phyloP scores from a whole-genome alignment of 1,140 invertebrate genomes.

The Drosophila virilis region DNA sequence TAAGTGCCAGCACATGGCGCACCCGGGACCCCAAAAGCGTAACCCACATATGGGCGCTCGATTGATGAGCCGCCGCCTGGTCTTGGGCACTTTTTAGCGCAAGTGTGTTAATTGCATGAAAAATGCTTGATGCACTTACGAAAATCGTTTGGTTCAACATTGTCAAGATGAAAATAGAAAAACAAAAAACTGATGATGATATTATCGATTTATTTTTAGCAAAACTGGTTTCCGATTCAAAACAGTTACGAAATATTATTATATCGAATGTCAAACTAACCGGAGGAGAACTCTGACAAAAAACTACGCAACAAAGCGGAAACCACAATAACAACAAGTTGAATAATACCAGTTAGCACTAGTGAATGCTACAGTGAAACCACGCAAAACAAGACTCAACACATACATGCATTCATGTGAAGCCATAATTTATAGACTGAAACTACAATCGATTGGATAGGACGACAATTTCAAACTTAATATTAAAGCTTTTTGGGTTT shows the following conservation, averaged over 20 bases:
- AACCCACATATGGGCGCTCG: slow-evolving; percentile 19
- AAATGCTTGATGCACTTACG: slow-evolving; percentile 37
- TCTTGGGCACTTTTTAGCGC: slow-evolving; percentile 69
- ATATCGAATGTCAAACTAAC: slow-evolving; percentile 52
- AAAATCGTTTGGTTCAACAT: slow-evolving; percentile 11
- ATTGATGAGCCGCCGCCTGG: slow-evolving; percentile 47
- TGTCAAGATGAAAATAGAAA: slow-evolving; percentile 19
- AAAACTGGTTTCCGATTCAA: slow-evolving; percentile 60
- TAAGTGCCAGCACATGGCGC: slow-evolving; percentile 15
- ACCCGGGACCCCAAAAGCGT: slow-evolving; percentile 15
- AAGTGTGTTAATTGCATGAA: slow-evolving; percentile 62
- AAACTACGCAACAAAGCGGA: slow-evolving; percentile 55
- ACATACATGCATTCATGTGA: not conserved
- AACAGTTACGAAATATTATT: slow-evolving; percentile 70
- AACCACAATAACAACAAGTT: slow-evolving; percentile 49
- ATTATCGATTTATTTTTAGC: slow-evolving; percentile 41
- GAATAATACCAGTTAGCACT: slow-evolving; percentile 39
- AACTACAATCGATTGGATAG: no score
- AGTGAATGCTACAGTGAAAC: slow-evolving; percentile 38
- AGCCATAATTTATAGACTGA: no score
- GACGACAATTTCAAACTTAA: no score
- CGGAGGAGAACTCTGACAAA: not conserved
- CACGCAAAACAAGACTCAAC: not conserved
- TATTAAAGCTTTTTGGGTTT: no score
- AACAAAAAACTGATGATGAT: slow-evolving; percentile 16